These are phyloP conservation scores for Hafferia zeledoni DNA, from an alignment of 2,797 vertebrate genomes.

Conservation along the genomic window DNA sequence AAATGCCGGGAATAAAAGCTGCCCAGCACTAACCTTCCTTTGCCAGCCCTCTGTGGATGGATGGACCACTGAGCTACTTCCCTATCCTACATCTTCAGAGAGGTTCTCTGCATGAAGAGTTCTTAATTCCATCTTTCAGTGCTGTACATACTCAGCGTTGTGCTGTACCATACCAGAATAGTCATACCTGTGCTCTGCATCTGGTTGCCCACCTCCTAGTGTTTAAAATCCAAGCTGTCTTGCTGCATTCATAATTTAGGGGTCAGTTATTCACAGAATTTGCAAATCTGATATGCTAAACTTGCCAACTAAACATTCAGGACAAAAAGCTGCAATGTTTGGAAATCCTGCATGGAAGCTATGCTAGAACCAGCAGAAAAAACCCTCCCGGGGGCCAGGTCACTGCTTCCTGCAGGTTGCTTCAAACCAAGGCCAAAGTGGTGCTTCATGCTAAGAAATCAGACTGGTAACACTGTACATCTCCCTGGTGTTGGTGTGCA, in stretches of 20 bases:
- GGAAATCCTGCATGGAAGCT: neutral
- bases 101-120: neutral
- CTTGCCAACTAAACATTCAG: neutral
- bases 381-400: neutral
- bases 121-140: neutral
- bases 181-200: neutral
- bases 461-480: neutral
- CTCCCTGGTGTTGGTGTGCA: neutral
- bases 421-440: neutral
- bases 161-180: neutral
- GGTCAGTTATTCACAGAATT: neutral
- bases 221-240: neutral
- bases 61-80: neutral
- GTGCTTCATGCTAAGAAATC: neutral
- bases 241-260: neutral
- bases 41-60: neutral
- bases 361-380: neutral
- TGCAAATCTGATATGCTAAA: neutral
- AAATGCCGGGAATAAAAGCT: conserved; percentile 60
- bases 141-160: neutral
- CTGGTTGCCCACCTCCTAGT: neutral
- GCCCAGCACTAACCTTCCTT: neutral
- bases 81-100: neutral
- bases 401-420: neutral
- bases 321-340: neutral